Evolutionary conservation across 1,140 invertebrate genomes (phyloP).

Genomic region (Philaenus spumarius): DNA sequence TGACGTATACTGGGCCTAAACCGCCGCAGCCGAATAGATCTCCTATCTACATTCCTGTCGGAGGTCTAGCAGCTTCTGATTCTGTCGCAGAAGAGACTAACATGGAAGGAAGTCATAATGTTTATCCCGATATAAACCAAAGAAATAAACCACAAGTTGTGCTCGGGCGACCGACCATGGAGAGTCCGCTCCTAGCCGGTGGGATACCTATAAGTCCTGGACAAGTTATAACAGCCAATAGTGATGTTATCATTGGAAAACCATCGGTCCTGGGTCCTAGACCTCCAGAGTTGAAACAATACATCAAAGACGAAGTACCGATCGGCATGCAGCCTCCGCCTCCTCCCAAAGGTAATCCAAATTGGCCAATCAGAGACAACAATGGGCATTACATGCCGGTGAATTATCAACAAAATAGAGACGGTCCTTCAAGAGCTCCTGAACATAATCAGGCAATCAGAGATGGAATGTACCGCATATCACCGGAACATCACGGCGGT

Average conservation of each 20-base stretch:
- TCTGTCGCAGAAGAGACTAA: constrained; percentile 66
- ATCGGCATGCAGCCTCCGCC: constrained; percentile 54
- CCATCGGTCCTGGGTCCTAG: constrained; percentile 61
- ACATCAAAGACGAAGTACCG: constrained; percentile 37
- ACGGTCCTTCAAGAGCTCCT: not conserved
- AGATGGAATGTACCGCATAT: too few species aligned
- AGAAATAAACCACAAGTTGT: constrained; percentile 31
- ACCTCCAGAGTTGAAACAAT: constrained; percentile 43
- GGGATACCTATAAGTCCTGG: constrained; percentile 77
- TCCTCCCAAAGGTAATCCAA: constrained; percentile 26
- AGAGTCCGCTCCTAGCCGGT: constrained; percentile 55
- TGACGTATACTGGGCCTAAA: constrained; percentile 19
- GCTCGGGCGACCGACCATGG: constrained; percentile 45
- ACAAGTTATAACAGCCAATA: constrained; percentile 74
- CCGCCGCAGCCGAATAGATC: constrained; percentile 36
- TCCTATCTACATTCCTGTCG: constrained; percentile 73
- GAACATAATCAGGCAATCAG: constrained; percentile 7
- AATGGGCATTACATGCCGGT: constrained; percentile 12
- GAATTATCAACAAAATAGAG: constrained; percentile 3
- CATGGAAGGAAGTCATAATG: constrained; percentile 26
- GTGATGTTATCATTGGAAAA: constrained; percentile 75
- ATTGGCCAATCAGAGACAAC: constrained; percentile 11
- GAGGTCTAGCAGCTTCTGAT: constrained; percentile 51
- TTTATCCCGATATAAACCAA: constrained; percentile 28
- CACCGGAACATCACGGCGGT: too few species aligned